phyloP scores from a whole-genome alignment of 2,797 vertebrate species.

The Eupleurogrammus muticus region DNA sequence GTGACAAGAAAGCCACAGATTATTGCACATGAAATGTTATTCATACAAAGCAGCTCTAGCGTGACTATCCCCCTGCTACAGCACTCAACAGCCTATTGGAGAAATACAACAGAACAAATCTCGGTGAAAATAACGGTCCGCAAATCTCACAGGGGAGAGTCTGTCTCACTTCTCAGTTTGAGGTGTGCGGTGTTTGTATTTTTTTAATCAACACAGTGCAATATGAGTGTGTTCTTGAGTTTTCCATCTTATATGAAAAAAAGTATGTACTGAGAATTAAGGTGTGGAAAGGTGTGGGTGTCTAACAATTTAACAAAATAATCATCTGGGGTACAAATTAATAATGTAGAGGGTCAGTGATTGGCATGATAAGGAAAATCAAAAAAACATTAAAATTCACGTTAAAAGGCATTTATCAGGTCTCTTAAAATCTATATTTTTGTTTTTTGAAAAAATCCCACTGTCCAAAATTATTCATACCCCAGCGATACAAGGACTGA shows the following conservation, averaged over 20 bases:
- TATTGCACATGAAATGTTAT: slow-evolving; percentile 85
- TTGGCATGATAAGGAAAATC: too few species aligned
- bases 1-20: slow-evolving; percentile 80
- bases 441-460: too few species aligned
- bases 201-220: slow-evolving; percentile 40
- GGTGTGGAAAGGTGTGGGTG: too few species aligned
- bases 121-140: slow-evolving; percentile 71
- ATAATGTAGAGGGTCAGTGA: too few species aligned
- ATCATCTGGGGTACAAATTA: too few species aligned
- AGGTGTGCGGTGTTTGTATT: slow-evolving; percentile 31
- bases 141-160: slow-evolving; percentile 70
- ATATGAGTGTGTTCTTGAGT: slow-evolving; percentile 3
- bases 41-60: slow-evolving; percentile 82
- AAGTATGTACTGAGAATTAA: neutral
- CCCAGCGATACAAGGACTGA: too few species aligned
- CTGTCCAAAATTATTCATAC: too few species aligned
- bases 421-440: too few species aligned
- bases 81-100: slow-evolving; percentile 80
- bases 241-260: neutral
- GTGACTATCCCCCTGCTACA: slow-evolving; percentile 83
- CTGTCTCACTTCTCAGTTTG: slow-evolving; percentile 57
- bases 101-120: slow-evolving; percentile 80
- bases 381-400: too few species aligned
- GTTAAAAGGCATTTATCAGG: too few species aligned
- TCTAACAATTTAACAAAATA: too few species aligned